Conservation (phyloP, 2,113 vertebrate genomes). For the Dipodomys stephensi region DNA sequence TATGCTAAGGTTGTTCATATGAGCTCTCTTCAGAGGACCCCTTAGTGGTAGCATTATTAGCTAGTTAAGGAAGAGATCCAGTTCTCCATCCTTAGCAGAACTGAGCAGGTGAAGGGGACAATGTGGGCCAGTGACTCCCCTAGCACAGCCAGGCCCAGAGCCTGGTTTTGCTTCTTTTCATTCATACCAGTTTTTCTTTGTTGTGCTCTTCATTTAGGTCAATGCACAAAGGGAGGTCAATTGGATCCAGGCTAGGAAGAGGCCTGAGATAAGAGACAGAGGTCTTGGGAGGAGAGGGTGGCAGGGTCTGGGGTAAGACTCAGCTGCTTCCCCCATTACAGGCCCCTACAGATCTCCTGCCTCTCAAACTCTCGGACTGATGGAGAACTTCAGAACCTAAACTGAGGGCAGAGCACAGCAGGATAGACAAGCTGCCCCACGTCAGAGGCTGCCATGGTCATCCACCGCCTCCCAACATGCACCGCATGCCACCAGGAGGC, state of each 20-base stretch:
- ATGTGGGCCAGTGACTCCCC: neutral
- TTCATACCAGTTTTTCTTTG: neutral
- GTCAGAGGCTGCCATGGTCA: neutral
- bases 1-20: neutral
- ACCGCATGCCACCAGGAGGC: rapidly evolving
- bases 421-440: neutral
- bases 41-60: neutral
- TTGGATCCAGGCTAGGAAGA: neutral
- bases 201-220: neutral
- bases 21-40: neutral
- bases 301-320: neutral
- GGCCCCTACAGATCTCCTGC: neutral
- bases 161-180: neutral
- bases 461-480: rapidly evolving
- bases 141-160: neutral
- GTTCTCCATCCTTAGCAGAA: neutral
- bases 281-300: no score
- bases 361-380: neutral
- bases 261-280: neutral
- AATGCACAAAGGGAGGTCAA: neutral
- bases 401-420: neutral
- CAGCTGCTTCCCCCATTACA: neutral
- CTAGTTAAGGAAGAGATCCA: neutral
- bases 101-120: neutral
- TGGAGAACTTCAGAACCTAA: neutral